These are phyloP conservation scores for Sphenopsis melanotis DNA, from an alignment of 2,797 vertebrate genomes.

Conservation along the genomic window DNA sequence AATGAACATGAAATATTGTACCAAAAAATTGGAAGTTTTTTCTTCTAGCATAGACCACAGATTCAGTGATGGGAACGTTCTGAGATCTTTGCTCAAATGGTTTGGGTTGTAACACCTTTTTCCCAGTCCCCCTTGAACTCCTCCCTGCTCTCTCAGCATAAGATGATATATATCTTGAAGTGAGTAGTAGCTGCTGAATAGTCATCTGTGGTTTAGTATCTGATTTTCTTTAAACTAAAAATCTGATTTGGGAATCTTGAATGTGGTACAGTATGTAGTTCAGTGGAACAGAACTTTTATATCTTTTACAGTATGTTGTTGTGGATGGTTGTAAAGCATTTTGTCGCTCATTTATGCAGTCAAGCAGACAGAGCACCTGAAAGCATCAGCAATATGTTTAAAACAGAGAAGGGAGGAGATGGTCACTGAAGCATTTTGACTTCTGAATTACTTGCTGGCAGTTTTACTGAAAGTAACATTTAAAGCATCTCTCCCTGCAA, in stretches of 20 bases:
- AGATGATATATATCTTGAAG: background rate
- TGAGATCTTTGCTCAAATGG: background rate
- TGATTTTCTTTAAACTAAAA: slow-evolving; percentile 2
- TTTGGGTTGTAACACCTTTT: background rate
- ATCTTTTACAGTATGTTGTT: background rate
- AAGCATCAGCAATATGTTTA: background rate
- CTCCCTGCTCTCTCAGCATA: background rate
- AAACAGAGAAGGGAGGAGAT: background rate
- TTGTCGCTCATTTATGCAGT: background rate
- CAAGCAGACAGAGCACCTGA: background rate
- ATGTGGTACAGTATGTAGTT: slow-evolving; percentile 23
- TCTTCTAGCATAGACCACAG: background rate
- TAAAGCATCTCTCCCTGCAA: background rate
- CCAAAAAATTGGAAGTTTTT: background rate
- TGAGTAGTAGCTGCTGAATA: slow-evolving; percentile 40
- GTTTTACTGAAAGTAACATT: background rate
- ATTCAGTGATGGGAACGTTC: background rate
- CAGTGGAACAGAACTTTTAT: slow-evolving; percentile 46
- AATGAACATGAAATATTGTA: background rate
- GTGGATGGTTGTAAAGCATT: background rate
- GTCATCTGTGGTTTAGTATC: slow-evolving; percentile 27
- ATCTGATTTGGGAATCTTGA: slow-evolving; percentile 50
- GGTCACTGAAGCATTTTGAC: background rate
- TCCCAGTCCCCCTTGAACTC: background rate
- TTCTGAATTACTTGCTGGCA: background rate